Evolutionary conservation across 2,888 invertebrate species (phyloP).

Genomic region (Sinhomidia bicolor): DNA sequence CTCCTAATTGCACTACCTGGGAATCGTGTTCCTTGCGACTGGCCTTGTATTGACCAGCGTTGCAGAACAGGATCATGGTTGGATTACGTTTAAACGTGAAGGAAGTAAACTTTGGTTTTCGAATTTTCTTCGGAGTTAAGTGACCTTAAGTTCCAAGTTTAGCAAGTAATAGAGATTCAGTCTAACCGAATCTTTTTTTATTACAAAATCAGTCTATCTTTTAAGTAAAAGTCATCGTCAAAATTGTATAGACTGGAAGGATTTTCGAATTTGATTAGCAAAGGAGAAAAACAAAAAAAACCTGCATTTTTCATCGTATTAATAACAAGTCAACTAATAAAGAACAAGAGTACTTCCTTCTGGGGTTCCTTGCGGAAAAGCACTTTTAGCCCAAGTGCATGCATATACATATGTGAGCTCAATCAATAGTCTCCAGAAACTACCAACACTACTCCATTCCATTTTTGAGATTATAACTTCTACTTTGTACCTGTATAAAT

Average conservation of each 20-base stretch:
- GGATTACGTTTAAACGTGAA: constrained; percentile 60
- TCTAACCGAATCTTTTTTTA: constrained; percentile 35
- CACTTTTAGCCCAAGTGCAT: neutral
- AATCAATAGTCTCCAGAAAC: neutral
- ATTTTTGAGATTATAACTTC: constrained; percentile 32
- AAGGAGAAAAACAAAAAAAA: neutral
- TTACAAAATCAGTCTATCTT: neutral
- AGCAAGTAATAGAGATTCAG: constrained; percentile 39
- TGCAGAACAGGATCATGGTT: constrained; percentile 60
- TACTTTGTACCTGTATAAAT: constrained; percentile 38
- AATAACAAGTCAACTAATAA: neutral
- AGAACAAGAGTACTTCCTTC: neutral
- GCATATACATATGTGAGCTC: neutral
- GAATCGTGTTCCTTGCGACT: constrained; percentile 14
- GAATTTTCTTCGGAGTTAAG: constrained; percentile 67
- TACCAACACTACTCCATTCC: constrained; percentile 11
- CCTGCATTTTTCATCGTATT: neutral
- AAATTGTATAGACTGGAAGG: neutral
- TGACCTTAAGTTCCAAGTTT: constrained; percentile 21
- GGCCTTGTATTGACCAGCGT: constrained; percentile 55
- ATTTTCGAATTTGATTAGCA: neutral
- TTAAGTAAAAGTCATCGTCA: neutral
- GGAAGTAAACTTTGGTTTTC: constrained; percentile 60
- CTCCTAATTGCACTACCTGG: neutral
- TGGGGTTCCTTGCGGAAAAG: neutral